Base-by-base conservation (phyloP, 2,113 vertebrate genomes). In the Euleptes europaea region DNA sequence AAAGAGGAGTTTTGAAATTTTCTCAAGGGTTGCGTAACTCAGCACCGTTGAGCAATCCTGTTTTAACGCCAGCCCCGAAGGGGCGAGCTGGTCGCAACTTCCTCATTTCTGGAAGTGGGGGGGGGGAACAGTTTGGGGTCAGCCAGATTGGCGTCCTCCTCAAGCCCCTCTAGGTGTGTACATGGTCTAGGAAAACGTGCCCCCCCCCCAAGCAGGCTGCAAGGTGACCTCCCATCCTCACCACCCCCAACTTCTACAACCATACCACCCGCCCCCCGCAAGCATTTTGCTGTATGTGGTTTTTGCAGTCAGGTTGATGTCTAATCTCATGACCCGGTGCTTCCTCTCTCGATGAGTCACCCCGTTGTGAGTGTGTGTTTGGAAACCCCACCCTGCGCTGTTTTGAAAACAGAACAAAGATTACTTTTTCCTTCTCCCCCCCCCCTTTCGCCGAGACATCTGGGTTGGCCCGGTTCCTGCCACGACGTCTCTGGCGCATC, bases 341-440 rank as follows among this genome's bases (percentile, higher is more conserved):
- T 84, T 78, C 74, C 65, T 84, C 35, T 78, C 47, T 31, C 67
- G 42, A 5, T 84, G 82, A 77, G 42, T 84, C 82, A 70, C 15
- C 17, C 35, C 5, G 33, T 35, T 31, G 8, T 35, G 35, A 13
- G 23, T 57, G 12, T 23, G 10, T 54, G 11, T 77, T 17, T 38
- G 35, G 3, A 26, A 76, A 54, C 47, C 31, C 42, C 21, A 26
- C 65, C 74, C 66, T 84, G 2, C 1, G 17, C 38, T 42, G 49
- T 33, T 84, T 70, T 47, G 74, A 69, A 78, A 78, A 38, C 3
- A 23, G 65, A 57, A 38, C 65, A 12, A 42, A 57, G 33, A 42
- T 42, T 40, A 26, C 17, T 15, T 38, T 67, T 38, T 49, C 28
- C 6, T 21, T 3, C 10, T 10, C 73, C 23, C 19, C n/a, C 73